Evolutionary conservation across 2,113 vertebrate species (phyloP).

Genomic region (Sceloporus tristichus): DNA sequence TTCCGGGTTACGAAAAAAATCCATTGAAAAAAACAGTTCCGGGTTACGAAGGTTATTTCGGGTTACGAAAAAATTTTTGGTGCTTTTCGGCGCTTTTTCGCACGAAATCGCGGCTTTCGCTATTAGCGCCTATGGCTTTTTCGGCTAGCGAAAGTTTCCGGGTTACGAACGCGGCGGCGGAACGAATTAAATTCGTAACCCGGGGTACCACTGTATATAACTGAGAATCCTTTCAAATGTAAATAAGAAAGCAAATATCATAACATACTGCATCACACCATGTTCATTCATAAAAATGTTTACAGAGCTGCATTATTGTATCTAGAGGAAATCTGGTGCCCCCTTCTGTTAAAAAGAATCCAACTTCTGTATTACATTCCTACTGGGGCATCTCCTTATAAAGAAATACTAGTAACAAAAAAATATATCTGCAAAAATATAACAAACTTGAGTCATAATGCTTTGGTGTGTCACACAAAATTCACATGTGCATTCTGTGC

Average conservation of each 20-base stretch:
- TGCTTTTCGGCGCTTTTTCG: too few relatives aligned
- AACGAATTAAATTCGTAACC: too few relatives aligned
- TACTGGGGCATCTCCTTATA: background rate
- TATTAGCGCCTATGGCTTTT: too few relatives aligned
- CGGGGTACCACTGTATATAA: too few relatives aligned
- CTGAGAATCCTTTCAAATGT: too few relatives aligned
- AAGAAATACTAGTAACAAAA: background rate
- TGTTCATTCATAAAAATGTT: background rate
- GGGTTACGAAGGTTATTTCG: too few relatives aligned
- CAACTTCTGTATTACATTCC: background rate
- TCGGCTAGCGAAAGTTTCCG: too few relatives aligned
- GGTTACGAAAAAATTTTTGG: too few relatives aligned
- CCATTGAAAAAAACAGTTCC: too few relatives aligned
- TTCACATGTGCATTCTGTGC: background rate
- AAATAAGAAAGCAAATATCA: background rate
- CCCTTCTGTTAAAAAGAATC: slow-evolving; percentile 65
- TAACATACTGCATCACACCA: background rate
- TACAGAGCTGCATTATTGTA: slow-evolving; percentile 24
- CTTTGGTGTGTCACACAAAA: background rate
- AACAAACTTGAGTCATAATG: background rate
- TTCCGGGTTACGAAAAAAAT: too few relatives aligned
- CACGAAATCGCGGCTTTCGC: too few relatives aligned
- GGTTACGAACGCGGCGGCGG: too few relatives aligned
- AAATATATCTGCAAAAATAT: background rate
- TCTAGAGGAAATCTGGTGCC: slow-evolving; percentile 64